Base-by-base conservation (phyloP, 2,888 invertebrate species). In the Antheraea yamamai region DNA sequence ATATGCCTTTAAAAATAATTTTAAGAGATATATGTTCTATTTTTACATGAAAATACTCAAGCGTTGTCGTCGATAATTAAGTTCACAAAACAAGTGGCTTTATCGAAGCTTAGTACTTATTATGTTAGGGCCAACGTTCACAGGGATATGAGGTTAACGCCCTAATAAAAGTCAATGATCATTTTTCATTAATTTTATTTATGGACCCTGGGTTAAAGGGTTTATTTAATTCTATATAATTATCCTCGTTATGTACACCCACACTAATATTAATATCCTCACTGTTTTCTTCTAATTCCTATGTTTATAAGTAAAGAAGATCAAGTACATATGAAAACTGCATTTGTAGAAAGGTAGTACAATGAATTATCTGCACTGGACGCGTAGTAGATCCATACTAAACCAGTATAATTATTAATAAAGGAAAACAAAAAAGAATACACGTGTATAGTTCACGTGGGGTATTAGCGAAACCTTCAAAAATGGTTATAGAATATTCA, bases 31-130 rank as follows among this genome's bases (percentile, higher is more conserved):
- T 72, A 16, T 10, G 12, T 20, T 47, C n/a, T 23, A 64, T 70
- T 70, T 39, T 39, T 70, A 70, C 39, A n/a, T 64, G 73, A 70
- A 72, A 74, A 72, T 73, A 75, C 35, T 75, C 26, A 75, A 61
- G 39, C 39, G n/a, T 73, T 35, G 61, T 73, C 35, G 73, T 58
- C 74, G 78, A 80, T 85, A 82, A 86, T 84, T 81, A 83, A 81
- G 78, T 81, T 81, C 75, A 79, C 79, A 75, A 83, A 82, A 84
- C 83, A 80, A 79, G 81, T 81, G 81, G 78, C 81, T 82, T 83
- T 87, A 88, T 86, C 87, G 76, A 16, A 20, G 18, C 26, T 76
- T 78, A 74, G 72, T 76, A 75, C 55, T 75, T 81, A 83, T 80
- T 81, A 70, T n/a, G 30, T 70, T 23, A 39, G 39, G 70, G 10